Conservation (phyloP, 2,113 vertebrate genomes). For the Nycticorax nycticorax region DNA sequence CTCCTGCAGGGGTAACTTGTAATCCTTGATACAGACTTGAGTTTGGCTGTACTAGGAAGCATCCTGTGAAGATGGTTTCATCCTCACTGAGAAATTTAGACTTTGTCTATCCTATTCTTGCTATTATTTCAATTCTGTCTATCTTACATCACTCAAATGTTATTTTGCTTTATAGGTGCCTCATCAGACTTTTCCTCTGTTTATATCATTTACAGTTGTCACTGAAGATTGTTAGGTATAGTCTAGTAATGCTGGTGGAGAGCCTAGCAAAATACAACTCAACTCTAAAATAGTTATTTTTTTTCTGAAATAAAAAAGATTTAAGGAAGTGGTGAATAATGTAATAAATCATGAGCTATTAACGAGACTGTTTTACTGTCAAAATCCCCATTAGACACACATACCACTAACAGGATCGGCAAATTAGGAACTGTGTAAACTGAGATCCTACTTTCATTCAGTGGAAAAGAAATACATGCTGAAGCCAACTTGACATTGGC, state of each 20-base stretch:
- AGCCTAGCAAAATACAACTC: conserved; percentile 47
- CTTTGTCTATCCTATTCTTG: not conserved
- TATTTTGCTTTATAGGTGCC: not conserved
- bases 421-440: conserved; percentile 28
- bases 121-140: not conserved
- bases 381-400: conserved; percentile 39
- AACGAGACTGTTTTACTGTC: conserved; percentile 38
- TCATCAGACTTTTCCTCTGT: not conserved
- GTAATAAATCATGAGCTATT: conserved; percentile 60
- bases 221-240: not conserved
- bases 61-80: not conserved
- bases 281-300: not conserved
- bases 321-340: conserved; percentile 39
- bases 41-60: not conserved
- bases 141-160: fast-evolving
- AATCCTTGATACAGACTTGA: not conserved
- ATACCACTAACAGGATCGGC: not conserved
- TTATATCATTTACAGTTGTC: not conserved
- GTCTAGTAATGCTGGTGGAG: conserved; percentile 20
- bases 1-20: not conserved
- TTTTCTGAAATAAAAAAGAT: not conserved
- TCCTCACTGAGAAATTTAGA: not conserved
- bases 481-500: conserved; percentile 18
- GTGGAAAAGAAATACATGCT: not conserved
- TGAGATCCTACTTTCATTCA: not conserved